Conservation (phyloP, 1,140 invertebrate genomes). For the Phymorhynchus buccinoides region DNA sequence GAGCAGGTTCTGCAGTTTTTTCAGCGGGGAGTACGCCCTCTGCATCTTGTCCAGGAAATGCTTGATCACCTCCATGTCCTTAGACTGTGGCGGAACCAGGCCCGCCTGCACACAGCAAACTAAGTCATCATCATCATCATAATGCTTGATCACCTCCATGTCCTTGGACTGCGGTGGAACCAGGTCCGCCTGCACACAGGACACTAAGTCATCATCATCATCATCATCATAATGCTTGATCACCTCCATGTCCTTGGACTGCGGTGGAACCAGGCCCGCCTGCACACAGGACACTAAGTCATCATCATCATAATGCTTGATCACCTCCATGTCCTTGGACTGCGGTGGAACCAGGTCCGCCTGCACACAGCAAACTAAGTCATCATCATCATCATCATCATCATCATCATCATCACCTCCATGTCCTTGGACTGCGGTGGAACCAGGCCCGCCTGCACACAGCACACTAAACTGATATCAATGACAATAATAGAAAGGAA, state of each 20-base stretch:
- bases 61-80: constrained; percentile 83
- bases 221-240: constrained; percentile 89
- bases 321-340: constrained; percentile 81
- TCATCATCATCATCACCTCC: no score
- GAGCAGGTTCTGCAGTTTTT: constrained; percentile 92
- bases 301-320: constrained; percentile 87
- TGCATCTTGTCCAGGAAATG: constrained; percentile 87
- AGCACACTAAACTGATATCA: no score
- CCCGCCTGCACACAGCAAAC: constrained; percentile 83
- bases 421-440: constrained; percentile 84
- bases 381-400: no score
- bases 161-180: constrained; percentile 83
- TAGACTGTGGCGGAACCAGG: constrained; percentile 83
- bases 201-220: no score
- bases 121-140: no score
- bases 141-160: constrained; percentile 84
- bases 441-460: constrained; percentile 84
- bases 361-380: no score
- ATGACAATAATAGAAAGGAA: no score
- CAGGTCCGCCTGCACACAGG: constrained; percentile 84
- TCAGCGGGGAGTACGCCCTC: constrained; percentile 91
- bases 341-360: constrained; percentile 84
- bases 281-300: no score
- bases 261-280: constrained; percentile 84
- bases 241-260: constrained; percentile 80